Conservation (phyloP, 2,888 invertebrate genomes). For the Philereme vetulata region DNA sequence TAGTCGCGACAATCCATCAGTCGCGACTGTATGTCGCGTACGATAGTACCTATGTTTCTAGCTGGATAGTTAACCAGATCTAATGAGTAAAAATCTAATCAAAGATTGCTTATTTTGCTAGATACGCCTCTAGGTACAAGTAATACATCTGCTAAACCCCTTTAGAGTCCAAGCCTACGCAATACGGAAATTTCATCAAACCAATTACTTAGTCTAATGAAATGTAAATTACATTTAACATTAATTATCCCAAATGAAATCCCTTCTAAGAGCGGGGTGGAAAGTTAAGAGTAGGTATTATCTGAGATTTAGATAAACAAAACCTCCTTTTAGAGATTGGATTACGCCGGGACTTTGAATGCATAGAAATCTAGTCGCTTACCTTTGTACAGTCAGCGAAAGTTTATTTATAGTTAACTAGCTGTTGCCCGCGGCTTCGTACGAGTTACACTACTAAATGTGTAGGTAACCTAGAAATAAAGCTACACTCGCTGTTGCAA, state of each 20-base stretch:
- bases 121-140: background rate
- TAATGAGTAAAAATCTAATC: too few relatives aligned
- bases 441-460: too few relatives aligned
- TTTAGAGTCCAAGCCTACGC: conserved; percentile 15
- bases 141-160: conserved; percentile 6
- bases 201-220: conserved; percentile 41
- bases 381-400: conserved; percentile 14
- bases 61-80: too few relatives aligned
- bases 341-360: conserved; percentile 26
- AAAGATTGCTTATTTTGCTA: too few relatives aligned
- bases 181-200: conserved; percentile 33
- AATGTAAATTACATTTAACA: conserved; percentile 40
- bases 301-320: conserved; percentile 39
- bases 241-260: conserved; percentile 34
- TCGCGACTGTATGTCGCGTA: too few relatives aligned
- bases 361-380: conserved; percentile 29
- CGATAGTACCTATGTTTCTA: too few relatives aligned
- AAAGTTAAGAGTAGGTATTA: conserved; percentile 35
- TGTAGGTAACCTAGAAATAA: too few relatives aligned
- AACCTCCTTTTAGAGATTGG: conserved; percentile 32
- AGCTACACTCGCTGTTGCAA: too few relatives aligned
- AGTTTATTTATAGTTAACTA: too few relatives aligned
- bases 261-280: conserved; percentile 28
- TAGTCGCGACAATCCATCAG: too few relatives aligned
- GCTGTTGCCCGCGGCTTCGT: too few relatives aligned